phyloP scores from a whole-genome alignment of 1,140 invertebrate genomes.

The Sweltsa coloradensis region DNA sequence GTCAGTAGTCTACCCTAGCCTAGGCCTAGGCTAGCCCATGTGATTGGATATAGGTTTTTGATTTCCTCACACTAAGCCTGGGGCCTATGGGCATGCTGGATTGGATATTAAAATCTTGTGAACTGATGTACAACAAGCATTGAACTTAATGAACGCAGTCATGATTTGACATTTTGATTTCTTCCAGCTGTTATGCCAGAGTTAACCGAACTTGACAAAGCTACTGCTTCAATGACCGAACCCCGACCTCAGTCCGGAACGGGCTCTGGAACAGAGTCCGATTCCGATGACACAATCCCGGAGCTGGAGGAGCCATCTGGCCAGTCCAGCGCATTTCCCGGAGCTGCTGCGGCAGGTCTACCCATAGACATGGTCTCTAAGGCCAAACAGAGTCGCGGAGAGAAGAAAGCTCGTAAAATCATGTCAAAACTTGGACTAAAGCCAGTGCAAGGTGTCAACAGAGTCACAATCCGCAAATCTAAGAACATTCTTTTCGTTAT shows the following conservation, averaged over 20 bases:
- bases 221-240: conserved; percentile 36
- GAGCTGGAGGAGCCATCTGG: conserved; percentile 72
- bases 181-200: too few relatives aligned
- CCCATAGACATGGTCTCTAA: conserved; percentile 82
- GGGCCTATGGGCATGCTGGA: too few relatives aligned
- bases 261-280: conserved; percentile 51
- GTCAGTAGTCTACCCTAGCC: too few relatives aligned
- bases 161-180: too few relatives aligned
- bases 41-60: too few relatives aligned
- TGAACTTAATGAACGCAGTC: too few relatives aligned
- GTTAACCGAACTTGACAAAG: conserved; percentile 70
- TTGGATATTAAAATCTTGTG: too few relatives aligned
- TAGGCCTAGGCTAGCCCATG: too few relatives aligned
- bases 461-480: conserved; percentile 97
- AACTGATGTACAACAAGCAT: too few relatives aligned
- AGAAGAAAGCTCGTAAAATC: conserved; percentile 98
- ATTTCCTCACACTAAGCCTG: too few relatives aligned
- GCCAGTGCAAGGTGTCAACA: conserved; percentile 85
- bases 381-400: conserved; percentile 94
- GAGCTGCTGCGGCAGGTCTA: conserved; percentile 43
- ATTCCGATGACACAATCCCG: conserved; percentile 78
- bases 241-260: conserved; percentile 20
- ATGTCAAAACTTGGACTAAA: conserved; percentile 98
- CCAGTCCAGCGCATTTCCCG: conserved; percentile 30
- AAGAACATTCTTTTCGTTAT: conserved; percentile 99